Conservation (phyloP, 2,113 vertebrate species). For the Craseonycteris thonglongyai region DNA sequence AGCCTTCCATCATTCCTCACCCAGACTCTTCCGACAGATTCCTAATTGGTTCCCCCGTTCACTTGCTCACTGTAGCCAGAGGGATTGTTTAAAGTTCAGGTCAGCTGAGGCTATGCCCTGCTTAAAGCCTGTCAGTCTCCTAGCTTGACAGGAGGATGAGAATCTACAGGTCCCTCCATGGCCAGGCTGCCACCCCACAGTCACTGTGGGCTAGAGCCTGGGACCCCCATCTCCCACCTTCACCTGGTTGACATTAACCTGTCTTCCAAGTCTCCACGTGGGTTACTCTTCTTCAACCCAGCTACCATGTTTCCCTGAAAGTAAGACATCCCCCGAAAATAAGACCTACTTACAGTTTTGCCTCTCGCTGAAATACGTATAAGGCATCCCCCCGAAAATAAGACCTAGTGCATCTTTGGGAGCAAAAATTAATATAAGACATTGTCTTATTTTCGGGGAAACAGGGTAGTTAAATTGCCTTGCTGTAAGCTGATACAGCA, state of each 20-base stretch:
- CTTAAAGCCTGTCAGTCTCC: neutral
- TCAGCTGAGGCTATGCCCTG: neutral
- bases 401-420: no score
- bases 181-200: neutral
- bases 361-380: no score
- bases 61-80: neutral
- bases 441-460: no score
- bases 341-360: no score
- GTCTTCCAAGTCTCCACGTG: neutral
- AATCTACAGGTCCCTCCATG: neutral
- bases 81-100: neutral
- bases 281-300: neutral
- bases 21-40: neutral
- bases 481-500: neutral
- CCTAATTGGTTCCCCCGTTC: neutral
- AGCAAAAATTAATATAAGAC: no score
- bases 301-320: no score
- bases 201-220: neutral
- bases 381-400: no score
- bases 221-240: neutral
- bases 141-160: neutral
- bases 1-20: neutral
- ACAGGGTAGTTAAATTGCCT: neutral
- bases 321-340: no score
- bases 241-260: neutral